These are phyloP conservation scores for Pantala flavescens DNA, from an alignment of 1,140 invertebrate genomes.

Conservation along the genomic window DNA sequence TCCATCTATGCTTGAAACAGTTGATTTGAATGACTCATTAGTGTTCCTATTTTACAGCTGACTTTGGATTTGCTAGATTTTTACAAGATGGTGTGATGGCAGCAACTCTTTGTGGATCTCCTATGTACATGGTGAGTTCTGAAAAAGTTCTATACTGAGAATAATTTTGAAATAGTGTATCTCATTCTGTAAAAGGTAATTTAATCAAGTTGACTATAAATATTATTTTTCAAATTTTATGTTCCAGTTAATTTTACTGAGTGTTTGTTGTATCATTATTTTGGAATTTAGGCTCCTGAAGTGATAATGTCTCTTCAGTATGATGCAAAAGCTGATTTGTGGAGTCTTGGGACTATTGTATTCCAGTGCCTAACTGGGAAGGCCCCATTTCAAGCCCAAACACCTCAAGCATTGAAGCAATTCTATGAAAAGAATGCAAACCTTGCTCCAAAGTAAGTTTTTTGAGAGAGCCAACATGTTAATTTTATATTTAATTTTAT, in stretches of 20 bases:
- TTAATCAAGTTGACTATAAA: too few species aligned
- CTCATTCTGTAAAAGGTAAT: too few species aligned
- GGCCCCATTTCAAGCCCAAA: conserved; percentile 95
- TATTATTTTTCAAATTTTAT: not conserved
- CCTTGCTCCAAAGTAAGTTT: conserved; percentile 80
- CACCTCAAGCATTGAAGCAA: conserved; percentile 93
- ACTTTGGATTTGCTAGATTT: conserved; percentile 99
- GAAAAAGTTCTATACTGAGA: not conserved
- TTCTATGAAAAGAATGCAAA: conserved; percentile 97
- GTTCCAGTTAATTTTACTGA: not conserved
- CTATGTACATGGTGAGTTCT: conserved; percentile 91
- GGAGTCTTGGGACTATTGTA: conserved; percentile 97
- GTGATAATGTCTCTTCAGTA: conserved; percentile 99
- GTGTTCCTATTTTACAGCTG: conserved; percentile 53
- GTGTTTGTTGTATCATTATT: not conserved
- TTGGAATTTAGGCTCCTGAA: conserved; percentile 71
- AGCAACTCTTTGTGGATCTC: conserved; percentile 95
- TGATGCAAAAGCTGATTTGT: conserved; percentile 97
- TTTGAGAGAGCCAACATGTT: too few species aligned
- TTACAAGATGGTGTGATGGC: conserved; percentile 98
- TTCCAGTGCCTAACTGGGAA: conserved; percentile 98
- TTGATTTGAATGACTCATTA: too few species aligned
- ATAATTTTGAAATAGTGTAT: too few species aligned
- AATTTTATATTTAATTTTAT: too few species aligned
- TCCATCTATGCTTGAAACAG: too few species aligned